Evolutionary conservation across 2,113 vertebrate species (phyloP).

Genomic region (Hippocampus guttulatus): DNA sequence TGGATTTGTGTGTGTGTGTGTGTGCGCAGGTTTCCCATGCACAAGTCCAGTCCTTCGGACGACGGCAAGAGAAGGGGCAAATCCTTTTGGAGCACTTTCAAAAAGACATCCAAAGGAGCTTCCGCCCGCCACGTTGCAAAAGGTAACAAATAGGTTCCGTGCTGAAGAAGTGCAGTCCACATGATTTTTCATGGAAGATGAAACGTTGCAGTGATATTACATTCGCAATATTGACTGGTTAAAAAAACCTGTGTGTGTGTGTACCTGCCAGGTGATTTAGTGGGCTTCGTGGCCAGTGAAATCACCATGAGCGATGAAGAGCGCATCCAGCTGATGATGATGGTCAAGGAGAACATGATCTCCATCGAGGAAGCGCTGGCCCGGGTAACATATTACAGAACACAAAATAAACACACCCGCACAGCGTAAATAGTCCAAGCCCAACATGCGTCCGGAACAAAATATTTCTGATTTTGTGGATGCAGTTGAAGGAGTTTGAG

Average conservation of each 20-base stretch:
- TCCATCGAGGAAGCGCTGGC: constrained; percentile 95
- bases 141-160: constrained; percentile 67
- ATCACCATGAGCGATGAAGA: constrained; percentile 98
- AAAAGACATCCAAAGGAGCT: constrained; percentile 85
- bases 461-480: not conserved
- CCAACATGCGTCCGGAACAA: not conserved
- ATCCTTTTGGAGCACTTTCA: constrained; percentile 94
- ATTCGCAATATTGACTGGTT: too few species aligned
- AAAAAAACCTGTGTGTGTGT: not conserved
- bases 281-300: constrained; percentile 93
- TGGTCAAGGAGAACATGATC: constrained; percentile 99
- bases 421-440: too few species aligned
- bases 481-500: constrained; percentile 93
- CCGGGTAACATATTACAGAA: constrained; percentile 71
- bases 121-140: constrained; percentile 81
- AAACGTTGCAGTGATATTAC: too few species aligned
- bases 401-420: not conserved
- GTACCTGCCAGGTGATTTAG: constrained; percentile 79
- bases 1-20: not conserved
- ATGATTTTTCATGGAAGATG: too few species aligned
- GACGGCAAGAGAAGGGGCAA: constrained; percentile 94
- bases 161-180: not conserved
- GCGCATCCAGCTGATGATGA: constrained; percentile 97
- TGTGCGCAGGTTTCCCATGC: constrained; percentile 79
- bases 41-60: constrained; percentile 86